These are phyloP conservation scores for Pedionomus torquatus DNA, from an alignment of 2,113 vertebrate species.

Conservation along the genomic window DNA sequence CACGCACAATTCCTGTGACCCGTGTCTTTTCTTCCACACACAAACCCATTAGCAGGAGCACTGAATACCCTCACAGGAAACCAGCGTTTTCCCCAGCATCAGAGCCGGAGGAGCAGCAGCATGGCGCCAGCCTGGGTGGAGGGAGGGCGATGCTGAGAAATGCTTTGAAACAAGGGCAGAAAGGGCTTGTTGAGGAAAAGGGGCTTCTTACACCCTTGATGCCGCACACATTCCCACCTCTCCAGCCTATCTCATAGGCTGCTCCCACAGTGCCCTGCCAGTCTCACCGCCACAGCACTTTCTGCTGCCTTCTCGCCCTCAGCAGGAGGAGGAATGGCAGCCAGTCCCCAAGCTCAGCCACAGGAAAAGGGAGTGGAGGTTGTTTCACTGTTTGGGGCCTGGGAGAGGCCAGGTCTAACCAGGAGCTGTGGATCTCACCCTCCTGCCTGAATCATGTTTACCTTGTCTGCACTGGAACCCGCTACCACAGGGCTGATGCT, in stretches of 20 bases:
- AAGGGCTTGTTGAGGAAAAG: too few species aligned
- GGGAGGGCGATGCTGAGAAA: rapidly evolving
- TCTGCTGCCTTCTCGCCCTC: neutral
- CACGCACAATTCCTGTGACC: rapidly evolving
- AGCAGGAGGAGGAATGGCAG: neutral
- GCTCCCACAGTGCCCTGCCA: neutral
- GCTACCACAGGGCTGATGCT: rapidly evolving
- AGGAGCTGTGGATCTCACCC: neutral
- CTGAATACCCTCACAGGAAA: neutral
- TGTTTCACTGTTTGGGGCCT: neutral
- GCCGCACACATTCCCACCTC: neutral
- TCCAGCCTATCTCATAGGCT: neutral
- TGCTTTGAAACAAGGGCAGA: neutral
- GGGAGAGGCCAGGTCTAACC: neutral
- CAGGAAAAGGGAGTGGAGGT: neutral
- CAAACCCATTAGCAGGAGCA: neutral
- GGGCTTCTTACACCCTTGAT: rapidly evolving
- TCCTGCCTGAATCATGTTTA: rapidly evolving
- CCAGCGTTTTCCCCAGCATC: neutral
- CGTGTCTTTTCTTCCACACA: neutral
- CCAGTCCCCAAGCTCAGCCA: neutral
- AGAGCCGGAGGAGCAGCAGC: neutral
- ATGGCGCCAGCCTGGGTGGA: neutral
- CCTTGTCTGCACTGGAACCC: neutral
- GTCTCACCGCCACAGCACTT: neutral